Percentiles rank a stretch among this genome's conserved stretches.
Evolutionary conservation across 2,888 invertebrate species (phyloP).

Genomic region (Sarcophaga subvicina): DNA sequence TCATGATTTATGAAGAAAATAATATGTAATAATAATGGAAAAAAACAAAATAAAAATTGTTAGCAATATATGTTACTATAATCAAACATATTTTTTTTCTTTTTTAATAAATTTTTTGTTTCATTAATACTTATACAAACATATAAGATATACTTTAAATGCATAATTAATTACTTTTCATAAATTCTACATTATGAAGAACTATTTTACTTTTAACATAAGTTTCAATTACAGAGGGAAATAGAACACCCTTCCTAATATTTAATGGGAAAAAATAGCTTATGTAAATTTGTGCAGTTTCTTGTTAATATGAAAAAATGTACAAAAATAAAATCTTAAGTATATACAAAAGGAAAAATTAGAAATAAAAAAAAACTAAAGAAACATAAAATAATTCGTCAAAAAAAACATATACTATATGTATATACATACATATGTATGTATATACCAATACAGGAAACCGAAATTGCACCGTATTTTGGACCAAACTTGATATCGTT

Average conservation of each 20-base stretch:
- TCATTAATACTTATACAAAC: constrained; percentile 21
- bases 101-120: constrained; percentile 10
- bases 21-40: constrained; percentile 16
- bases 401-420: too few species aligned
- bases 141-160: constrained; percentile 19
- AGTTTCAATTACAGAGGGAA: background rate
- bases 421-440: too few species aligned
- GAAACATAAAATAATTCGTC: too few species aligned
- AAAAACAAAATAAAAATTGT: constrained; percentile 11
- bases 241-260: background rate
- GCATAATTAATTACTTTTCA: background rate
- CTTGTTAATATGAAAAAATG: background rate
- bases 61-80: constrained; percentile 22
- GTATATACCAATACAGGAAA: too few species aligned
- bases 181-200: background rate
- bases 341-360: too few species aligned
- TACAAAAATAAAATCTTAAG: background rate
- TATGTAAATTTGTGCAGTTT: background rate
- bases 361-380: too few species aligned
- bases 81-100: background rate
- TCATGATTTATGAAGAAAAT: constrained; percentile 66
- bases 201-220: background rate
- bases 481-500: too few species aligned
- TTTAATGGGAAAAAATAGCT: background rate
- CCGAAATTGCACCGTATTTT: too few species aligned